Base-by-base conservation (phyloP, 1,140 invertebrate genomes). In the Apis laboriosa region DNA sequence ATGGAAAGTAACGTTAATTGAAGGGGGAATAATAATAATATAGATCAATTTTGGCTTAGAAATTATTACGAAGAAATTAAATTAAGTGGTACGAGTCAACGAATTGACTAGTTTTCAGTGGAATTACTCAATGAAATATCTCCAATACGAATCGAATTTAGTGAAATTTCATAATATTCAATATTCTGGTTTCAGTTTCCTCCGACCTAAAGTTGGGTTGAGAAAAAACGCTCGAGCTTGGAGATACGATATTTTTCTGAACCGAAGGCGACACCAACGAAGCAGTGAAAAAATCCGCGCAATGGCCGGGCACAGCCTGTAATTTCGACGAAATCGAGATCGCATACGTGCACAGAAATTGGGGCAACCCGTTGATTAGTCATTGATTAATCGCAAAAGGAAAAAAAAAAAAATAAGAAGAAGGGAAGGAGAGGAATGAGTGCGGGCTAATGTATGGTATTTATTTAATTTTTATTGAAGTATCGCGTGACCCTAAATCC, bases 381-480 rank as follows among this genome's bases (percentile, higher is more conserved):
- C 68, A 74, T 53, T 34, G 78, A 74, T 64, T n/a, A 64, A 34
- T 9, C 51, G 21, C 24, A 13, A 56, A 80, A 56, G 7, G 2
- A 28, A 19, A 56, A 34, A 56, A 19, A 5, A 2, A 8, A 9
- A 49, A 49, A n/a, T 1, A 21, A 2, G 17, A 17, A n/a, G 2
- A 28, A n/a, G 43, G n/a, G 11, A 24, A 24, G 24, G 24, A 24
- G 58, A n/a, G 8, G n/a, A 66, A 7, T 0, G 66, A 2, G 53
- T 11, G 19, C 13, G 11, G 34, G 21, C 53, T 80, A 74, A 74
- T 80, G 51, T 9, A 34, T 17, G 21, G 49, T 80, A 56, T 73
- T 73, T 80, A 28, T 74, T 73, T 73, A 74, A 70, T 80, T 80
- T 28, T 80, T 74, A 73, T 80, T 2, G 66, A 73, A 56, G 70